phyloP scores from a whole-genome alignment of 1,140 invertebrate genomes.

The Drosophila pandora region DNA sequence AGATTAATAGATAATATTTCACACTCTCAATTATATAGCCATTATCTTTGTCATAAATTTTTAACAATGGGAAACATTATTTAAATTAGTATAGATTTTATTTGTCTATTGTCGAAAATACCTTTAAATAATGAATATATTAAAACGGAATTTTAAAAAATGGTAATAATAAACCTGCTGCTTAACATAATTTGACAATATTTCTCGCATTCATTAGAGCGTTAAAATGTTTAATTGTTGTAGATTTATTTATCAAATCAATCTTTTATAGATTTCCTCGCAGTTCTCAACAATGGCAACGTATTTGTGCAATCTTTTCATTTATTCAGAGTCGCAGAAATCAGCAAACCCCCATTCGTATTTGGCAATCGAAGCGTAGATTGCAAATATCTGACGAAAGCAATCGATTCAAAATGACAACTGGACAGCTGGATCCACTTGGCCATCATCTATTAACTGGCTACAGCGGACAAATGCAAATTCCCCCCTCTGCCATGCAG shows the following conservation, averaged over 20 bases:
- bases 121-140: background rate
- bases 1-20: background rate
- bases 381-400: slow-evolving; percentile 45
- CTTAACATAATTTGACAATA: background rate
- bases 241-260: background rate
- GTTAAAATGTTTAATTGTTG: background rate
- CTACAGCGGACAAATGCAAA: slow-evolving; percentile 26
- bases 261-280: background rate
- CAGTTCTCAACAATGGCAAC: background rate
- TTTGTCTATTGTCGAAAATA: background rate
- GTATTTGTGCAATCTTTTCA: background rate
- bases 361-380: slow-evolving; percentile 18
- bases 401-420: slow-evolving; percentile 14
- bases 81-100: background rate
- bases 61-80: background rate
- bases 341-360: background rate
- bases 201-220: background rate
- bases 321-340: background rate
- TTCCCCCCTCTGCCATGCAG: slow-evolving; percentile 13
- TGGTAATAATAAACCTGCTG: background rate
- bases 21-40: background rate
- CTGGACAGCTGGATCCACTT: slow-evolving; percentile 18
- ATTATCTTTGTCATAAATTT: slow-evolving; percentile 7
- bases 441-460: slow-evolving; percentile 24
- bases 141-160: background rate